These are phyloP conservation scores for Pseudolaguvia tuberculata DNA, from an alignment of 2,113 vertebrate species.

Conservation along the genomic window DNA sequence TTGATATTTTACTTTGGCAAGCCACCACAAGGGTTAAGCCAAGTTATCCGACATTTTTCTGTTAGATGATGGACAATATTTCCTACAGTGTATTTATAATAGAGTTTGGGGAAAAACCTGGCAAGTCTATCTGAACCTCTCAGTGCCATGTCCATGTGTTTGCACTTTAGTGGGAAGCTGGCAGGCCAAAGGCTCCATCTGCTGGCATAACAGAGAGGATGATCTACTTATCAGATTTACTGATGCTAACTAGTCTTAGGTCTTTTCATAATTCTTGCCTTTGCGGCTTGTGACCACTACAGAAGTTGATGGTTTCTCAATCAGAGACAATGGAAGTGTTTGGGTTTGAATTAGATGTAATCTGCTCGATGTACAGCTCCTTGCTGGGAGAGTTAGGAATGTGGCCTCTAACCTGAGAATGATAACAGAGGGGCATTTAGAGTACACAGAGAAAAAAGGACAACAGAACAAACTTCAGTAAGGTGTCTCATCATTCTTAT, in stretches of 20 bases:
- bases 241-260: conserved; percentile 16
- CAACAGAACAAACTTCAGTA: neutral
- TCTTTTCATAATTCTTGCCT: conserved; percentile 1
- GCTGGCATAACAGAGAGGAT: conserved; percentile 49
- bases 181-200: conserved; percentile 56
- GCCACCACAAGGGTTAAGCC: neutral
- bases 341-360: conserved; percentile 25
- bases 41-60: neutral
- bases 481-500: neutral
- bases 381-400: conserved; percentile 13
- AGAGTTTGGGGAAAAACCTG: neutral
- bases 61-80: conserved; percentile 20
- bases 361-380: conserved; percentile 1
- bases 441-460: neutral
- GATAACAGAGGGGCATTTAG: neutral
- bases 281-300: neutral
- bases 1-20: conserved; percentile 9
- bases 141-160: conserved; percentile 36
- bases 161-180: conserved; percentile 19
- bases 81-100: conserved; percentile 31
- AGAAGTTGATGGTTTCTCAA: neutral
- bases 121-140: conserved; percentile 8
- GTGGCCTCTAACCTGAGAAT: conserved; percentile 17
- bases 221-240: conserved; percentile 25
- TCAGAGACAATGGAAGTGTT: conserved; percentile 1